phyloP scores from a whole-genome alignment of 2,888 invertebrate genomes.

The Kryphioiulus occultus region DNA sequence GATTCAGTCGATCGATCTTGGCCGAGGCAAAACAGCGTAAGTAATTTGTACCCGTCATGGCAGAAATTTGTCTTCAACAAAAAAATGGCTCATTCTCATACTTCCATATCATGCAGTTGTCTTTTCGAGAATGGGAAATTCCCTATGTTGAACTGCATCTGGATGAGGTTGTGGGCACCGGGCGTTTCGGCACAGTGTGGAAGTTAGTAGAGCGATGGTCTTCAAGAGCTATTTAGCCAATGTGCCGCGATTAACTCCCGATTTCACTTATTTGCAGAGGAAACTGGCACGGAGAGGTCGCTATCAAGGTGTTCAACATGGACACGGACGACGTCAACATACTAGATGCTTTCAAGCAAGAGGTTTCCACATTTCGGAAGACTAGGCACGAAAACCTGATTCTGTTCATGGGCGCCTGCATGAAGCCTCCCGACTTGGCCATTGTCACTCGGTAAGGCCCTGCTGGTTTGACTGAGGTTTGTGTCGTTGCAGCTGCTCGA shows the following conservation, averaged over 20 bases:
- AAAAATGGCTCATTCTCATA: too few relatives aligned
- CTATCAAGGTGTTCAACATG: constrained; percentile 94
- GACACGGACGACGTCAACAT: constrained; percentile 84
- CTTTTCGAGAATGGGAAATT: constrained; percentile 96
- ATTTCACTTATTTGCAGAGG: constrained; percentile 68
- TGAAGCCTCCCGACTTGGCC: constrained; percentile 95
- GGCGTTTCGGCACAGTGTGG: constrained; percentile 93
- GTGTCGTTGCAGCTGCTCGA: constrained; percentile 26
- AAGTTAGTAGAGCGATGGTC: constrained; percentile 59
- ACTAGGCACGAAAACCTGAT: constrained; percentile 98
- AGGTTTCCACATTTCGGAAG: constrained; percentile 95
- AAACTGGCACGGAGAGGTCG: constrained; percentile 98
- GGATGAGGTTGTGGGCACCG: constrained; percentile 86
- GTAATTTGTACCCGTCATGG: constrained; percentile 53
- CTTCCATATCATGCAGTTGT: constrained; percentile 68
- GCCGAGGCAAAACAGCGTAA: constrained; percentile 66
- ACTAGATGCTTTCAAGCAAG: constrained; percentile 92
- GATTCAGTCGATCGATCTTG: constrained; percentile 61
- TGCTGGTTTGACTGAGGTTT: neutral
- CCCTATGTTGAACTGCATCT: constrained; percentile 93
- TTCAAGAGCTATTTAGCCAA: neutral
- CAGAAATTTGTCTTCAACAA: neutral
- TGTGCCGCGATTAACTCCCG: neutral
- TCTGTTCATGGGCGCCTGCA: constrained; percentile 98
- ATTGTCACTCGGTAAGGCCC: constrained; percentile 78